These are phyloP conservation scores for Anastatus disparis DNA, from an alignment of 1,140 invertebrate species.

Conservation along the genomic window DNA sequence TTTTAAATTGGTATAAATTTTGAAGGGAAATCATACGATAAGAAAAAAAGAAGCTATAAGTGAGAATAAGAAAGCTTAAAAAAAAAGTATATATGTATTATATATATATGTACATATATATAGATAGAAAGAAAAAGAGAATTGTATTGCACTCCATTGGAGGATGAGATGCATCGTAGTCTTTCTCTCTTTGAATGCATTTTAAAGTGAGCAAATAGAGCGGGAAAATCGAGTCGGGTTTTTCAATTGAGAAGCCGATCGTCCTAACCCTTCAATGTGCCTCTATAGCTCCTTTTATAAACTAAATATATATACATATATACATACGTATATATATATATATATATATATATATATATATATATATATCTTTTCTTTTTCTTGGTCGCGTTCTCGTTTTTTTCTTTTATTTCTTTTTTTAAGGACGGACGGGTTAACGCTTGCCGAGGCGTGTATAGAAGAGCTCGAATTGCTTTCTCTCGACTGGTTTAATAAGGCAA, in stretches of 20 bases:
- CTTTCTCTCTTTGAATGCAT: neutral
- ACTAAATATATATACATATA: too few species aligned
- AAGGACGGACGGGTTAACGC: neutral
- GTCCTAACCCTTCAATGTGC: neutral
- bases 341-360: too few species aligned
- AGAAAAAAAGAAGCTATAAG: neutral
- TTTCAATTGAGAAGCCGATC: constrained; percentile 27
- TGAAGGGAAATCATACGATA: too few species aligned
- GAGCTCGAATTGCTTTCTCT: neutral
- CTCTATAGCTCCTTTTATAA: neutral
- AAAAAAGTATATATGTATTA: too few species aligned
- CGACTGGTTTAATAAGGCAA: constrained; percentile 3
- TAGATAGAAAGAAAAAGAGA: neutral
- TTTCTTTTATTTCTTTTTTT: neutral
- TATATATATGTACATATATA: too few species aligned
- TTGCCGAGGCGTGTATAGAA: neutral
- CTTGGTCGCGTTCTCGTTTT: neutral
- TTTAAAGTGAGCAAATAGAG: constrained; percentile 32
- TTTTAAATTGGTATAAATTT: too few species aligned
- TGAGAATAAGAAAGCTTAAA: neutral
- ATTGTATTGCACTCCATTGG: constrained; percentile 14
- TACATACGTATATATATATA: too few species aligned
- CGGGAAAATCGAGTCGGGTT: constrained; percentile 29
- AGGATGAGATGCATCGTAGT: constrained; percentile 14
- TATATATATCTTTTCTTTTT: too few species aligned